Percentiles rank a stretch among this genome's conserved stretches.
Evolutionary conservation across 2,113 vertebrate genomes (phyloP).

Genomic region (rat (Rattus norvegicus)): GRCr8 NC_086038.1:47722001-47722500

Average conservation of each 20-base stretch:
- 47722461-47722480: neutral
- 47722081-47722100: neutral
- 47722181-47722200: neutral
- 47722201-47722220: neutral
- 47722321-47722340: neutral
- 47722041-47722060: no score
- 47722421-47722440: neutral
- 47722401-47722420: neutral
- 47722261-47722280: neutral
- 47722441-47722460: neutral
- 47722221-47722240: neutral
- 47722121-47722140: neutral
- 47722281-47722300: conserved; percentile 8
- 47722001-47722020: neutral
- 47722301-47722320: neutral
- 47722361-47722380: neutral
- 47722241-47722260: neutral
- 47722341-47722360: neutral
- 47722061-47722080: no score
- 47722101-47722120: neutral
- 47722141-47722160: neutral
- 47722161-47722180: neutral
- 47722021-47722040: no score
- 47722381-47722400: conserved; percentile 6
- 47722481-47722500: neutral